A percentile compares a stretch with the other conserved stretches of the same genome.
These are phyloP conservation scores for Formica exsecta DNA, from an alignment of 1,140 invertebrate species.

Conservation along the genomic window DNA sequence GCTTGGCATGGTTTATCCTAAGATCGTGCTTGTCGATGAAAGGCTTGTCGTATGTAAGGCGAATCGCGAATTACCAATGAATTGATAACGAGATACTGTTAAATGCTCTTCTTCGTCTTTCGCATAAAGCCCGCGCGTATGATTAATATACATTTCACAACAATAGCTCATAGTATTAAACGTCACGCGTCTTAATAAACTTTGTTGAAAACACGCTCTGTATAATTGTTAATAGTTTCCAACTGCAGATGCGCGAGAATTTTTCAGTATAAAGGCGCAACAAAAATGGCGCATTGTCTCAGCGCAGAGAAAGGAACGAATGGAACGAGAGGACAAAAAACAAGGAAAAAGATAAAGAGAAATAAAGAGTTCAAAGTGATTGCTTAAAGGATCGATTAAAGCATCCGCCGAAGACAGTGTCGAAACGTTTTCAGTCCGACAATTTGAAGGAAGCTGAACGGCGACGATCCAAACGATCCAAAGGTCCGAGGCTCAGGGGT, in stretches of 20 bases:
- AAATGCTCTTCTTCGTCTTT: background rate
- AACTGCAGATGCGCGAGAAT: constrained; percentile 21
- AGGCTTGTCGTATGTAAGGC: constrained; percentile 48
- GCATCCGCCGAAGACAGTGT: constrained; percentile 55
- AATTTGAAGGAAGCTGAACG: constrained; percentile 60
- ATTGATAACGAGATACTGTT: constrained; percentile 44
- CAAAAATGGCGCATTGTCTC: constrained; percentile 56
- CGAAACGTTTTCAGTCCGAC: constrained; percentile 57
- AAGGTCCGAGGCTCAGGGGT: constrained; percentile 57
- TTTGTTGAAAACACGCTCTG: constrained; percentile 4
- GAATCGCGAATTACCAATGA: constrained; percentile 18
- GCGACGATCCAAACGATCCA: constrained; percentile 51
- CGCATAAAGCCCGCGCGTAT: background rate
- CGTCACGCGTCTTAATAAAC: background rate
- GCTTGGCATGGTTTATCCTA: constrained; percentile 54
- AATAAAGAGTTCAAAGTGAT: constrained; percentile 54
- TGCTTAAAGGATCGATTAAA: constrained; percentile 67
- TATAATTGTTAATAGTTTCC: constrained; percentile 21
- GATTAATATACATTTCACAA: background rate
- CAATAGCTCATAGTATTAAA: background rate
- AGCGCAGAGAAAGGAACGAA: constrained; percentile 24
- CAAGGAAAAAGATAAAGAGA: constrained; percentile 13
- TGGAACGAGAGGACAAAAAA: background rate
- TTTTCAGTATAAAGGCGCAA: constrained; percentile 37
- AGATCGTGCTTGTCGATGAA: constrained; percentile 58